phyloP scores from a whole-genome alignment of 2,113 vertebrate genomes.

The Typhlomys cinereus region DNA sequence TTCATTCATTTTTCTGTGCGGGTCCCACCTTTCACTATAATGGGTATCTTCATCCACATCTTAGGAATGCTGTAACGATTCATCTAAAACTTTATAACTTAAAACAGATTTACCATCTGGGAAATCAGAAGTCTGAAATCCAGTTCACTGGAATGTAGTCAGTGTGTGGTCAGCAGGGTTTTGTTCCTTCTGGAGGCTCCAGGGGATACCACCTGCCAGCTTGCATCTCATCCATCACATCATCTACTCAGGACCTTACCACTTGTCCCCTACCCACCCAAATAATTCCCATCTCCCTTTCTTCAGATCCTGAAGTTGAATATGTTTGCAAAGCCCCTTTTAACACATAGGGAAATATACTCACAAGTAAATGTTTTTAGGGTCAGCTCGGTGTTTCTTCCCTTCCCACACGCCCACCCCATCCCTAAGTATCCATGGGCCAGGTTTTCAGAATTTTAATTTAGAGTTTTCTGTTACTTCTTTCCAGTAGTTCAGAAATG shows the following conservation, averaged over 20 bases:
- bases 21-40: not conserved
- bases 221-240: too few species aligned
- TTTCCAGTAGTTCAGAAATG: too few species aligned
- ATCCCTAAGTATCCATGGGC: too few species aligned
- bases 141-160: not conserved
- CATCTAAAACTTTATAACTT: not conserved
- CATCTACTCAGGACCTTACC: not conserved
- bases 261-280: not conserved
- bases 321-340: not conserved
- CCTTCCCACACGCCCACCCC: too few species aligned
- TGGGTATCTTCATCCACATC: not conserved
- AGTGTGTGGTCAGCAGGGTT: not conserved
- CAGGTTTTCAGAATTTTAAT: too few species aligned
- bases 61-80: not conserved
- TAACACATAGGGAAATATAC: not conserved
- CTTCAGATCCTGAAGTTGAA: not conserved
- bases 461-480: too few species aligned
- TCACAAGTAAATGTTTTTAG: too few species aligned
- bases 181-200: not conserved
- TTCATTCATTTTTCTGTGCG: not conserved
- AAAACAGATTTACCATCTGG: not conserved
- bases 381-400: too few species aligned
- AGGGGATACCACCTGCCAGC: not conserved
- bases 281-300: not conserved
- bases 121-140: not conserved